Evolutionary conservation across 2,113 vertebrate genomes (phyloP).

Genomic region (Myiagra hebetior): DNA sequence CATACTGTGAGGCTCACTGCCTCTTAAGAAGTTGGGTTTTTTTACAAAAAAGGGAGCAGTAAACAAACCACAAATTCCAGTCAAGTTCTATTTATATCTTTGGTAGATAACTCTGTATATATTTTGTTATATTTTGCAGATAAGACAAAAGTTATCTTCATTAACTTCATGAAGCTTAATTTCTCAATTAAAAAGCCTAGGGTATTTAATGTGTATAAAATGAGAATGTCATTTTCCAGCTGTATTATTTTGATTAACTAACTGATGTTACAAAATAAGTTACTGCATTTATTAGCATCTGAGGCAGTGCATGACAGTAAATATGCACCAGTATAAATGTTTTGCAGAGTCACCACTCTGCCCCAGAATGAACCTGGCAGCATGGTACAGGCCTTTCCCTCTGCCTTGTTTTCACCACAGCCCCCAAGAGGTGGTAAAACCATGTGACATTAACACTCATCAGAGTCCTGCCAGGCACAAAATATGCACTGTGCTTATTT

Average conservation of each 20-base stretch:
- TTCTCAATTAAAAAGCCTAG: not conserved
- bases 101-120: not conserved
- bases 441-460: fast-evolving
- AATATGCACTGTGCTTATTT: not conserved
- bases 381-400: not conserved
- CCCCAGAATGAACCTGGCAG: not conserved
- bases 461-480: fast-evolving
- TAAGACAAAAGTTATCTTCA: not conserved
- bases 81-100: not conserved
- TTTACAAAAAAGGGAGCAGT: not conserved
- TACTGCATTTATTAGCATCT: not conserved
- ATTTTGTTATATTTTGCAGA: not conserved
- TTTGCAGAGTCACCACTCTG: not conserved
- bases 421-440: not conserved
- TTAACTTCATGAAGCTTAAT: not conserved
- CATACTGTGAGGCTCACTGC: fast-evolving
- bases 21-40: not conserved
- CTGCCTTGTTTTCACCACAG: not conserved
- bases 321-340: not conserved
- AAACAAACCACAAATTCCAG: not conserved
- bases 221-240: not conserved
- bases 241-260: not conserved
- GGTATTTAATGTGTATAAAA: not conserved
- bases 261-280: not conserved
- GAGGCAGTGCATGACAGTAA: not conserved